A percentile compares a stretch with the other conserved stretches of the same genome.
Evolutionary conservation across 1,140 invertebrate genomes (phyloP).

Genomic region (Aporrectodea caliginosa): DNA sequence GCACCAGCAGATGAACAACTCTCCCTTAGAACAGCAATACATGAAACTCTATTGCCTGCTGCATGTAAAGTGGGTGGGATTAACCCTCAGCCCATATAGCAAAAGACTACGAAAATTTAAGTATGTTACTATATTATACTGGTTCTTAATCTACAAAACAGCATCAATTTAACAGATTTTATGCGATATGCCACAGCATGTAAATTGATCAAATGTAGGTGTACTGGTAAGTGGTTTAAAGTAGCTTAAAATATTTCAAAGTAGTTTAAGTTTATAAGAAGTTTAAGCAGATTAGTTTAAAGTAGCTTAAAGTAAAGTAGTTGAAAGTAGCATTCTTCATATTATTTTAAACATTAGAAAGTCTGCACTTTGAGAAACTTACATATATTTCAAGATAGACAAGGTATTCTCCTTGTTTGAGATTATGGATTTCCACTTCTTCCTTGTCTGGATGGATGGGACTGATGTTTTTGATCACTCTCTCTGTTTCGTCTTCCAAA

Average conservation of each 20-base stretch:
- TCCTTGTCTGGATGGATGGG: constrained; percentile 50
- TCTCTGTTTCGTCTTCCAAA: constrained; percentile 48
- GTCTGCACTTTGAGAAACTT: constrained; percentile 37
- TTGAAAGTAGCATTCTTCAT: too few species aligned
- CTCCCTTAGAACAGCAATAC: too few species aligned
- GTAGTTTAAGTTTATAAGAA: background rate
- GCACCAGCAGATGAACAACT: too few species aligned
- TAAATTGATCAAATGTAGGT: background rate
- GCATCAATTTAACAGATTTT: too few species aligned
- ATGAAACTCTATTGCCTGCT: too few species aligned
- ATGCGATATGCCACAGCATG: background rate
- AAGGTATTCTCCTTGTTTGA: constrained; percentile 49
- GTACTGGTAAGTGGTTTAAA: background rate
- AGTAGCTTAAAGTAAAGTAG: too few species aligned
- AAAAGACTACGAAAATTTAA: too few species aligned
- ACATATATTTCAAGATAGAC: constrained; percentile 53
- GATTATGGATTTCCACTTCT: constrained; percentile 50
- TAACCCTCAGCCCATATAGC: too few species aligned
- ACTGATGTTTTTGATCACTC: constrained; percentile 46
- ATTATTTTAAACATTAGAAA: too few species aligned
- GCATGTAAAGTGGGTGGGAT: too few species aligned
- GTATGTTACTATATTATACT: too few species aligned
- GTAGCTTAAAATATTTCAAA: background rate
- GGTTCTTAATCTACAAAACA: too few species aligned
- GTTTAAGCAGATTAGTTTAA: background rate